These are phyloP conservation scores for Venustaconcha ellipsiformis DNA, from an alignment of 1,140 invertebrate genomes.

Conservation along the genomic window DNA sequence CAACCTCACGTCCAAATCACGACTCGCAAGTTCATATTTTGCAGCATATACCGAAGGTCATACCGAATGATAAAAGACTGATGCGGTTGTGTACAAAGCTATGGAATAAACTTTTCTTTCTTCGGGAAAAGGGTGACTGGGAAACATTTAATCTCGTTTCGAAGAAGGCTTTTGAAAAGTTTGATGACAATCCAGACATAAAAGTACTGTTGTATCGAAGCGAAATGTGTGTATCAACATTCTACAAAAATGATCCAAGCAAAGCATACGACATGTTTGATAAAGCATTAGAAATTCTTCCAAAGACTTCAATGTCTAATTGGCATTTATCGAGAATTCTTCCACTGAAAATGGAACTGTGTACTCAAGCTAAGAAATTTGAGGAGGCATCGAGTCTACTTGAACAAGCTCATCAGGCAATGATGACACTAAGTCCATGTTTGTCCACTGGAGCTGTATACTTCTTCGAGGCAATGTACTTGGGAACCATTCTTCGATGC, in stretches of 20 bases:
- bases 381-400: constrained; percentile 10
- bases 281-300: constrained; percentile 7
- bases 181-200: constrained; percentile 9
- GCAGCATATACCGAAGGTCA: neutral
- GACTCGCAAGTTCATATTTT: neutral
- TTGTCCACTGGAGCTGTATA: constrained; percentile 23
- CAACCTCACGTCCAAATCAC: neutral
- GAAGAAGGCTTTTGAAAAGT: constrained; percentile 8
- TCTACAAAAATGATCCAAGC: constrained; percentile 14
- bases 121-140: constrained; percentile 25
- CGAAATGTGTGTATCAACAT: constrained; percentile 25
- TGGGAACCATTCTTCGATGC: constrained; percentile 8
- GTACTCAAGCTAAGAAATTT: constrained; percentile 5
- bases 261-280: constrained; percentile 12
- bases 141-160: constrained; percentile 1
- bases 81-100: constrained; percentile 12
- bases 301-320: constrained; percentile 4
- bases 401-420: constrained; percentile 12
- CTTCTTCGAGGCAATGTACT: constrained; percentile 22
- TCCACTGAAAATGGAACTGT: constrained; percentile 14
- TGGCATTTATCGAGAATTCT: constrained; percentile 20
- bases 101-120: constrained; percentile 12
- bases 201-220: constrained; percentile 15
- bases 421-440: constrained; percentile 12
- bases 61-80: constrained; percentile 10